Conservation (phyloP, 1,140 invertebrate species). For the Aphis gossypii region DNA sequence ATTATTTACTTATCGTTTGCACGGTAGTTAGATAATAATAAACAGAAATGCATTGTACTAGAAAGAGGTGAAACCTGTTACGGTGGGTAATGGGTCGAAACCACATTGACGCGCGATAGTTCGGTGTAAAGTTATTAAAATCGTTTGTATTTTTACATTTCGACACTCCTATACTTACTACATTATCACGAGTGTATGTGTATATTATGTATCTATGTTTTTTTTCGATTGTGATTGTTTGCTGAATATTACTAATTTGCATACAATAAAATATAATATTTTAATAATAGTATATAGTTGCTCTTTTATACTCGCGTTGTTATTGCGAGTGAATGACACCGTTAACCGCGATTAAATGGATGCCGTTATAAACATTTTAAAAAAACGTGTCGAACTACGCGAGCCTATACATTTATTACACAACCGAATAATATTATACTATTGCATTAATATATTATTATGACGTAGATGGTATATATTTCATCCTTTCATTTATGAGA, state of each 20-base stretch:
- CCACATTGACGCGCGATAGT: background rate
- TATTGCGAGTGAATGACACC: background rate
- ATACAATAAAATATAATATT: constrained; percentile 37
- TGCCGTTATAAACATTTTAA: background rate
- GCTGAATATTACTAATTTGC: constrained; percentile 27
- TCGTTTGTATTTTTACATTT: constrained; percentile 16
- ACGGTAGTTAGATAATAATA: background rate
- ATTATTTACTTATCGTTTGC: background rate
- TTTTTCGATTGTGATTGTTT: constrained; percentile 31
- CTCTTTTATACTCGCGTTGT: background rate
- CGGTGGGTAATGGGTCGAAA: constrained; percentile 5
- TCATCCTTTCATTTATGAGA: background rate
- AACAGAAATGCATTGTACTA: background rate
- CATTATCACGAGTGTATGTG: background rate
- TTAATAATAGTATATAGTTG: background rate
- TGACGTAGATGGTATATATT: too few species aligned
- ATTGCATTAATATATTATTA: too few species aligned
- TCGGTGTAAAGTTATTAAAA: constrained; percentile 22
- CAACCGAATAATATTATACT: background rate
- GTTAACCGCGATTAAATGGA: background rate
- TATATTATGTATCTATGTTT: background rate
- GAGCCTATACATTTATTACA: background rate
- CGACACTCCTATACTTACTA: constrained; percentile 7
- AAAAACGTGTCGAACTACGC: background rate
- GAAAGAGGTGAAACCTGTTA: background rate